Evolutionary conservation across 1,140 invertebrate species (phyloP), one percentile per base, ranked within the genome.

Genomic region (Chionoecetes opilio): DNA sequence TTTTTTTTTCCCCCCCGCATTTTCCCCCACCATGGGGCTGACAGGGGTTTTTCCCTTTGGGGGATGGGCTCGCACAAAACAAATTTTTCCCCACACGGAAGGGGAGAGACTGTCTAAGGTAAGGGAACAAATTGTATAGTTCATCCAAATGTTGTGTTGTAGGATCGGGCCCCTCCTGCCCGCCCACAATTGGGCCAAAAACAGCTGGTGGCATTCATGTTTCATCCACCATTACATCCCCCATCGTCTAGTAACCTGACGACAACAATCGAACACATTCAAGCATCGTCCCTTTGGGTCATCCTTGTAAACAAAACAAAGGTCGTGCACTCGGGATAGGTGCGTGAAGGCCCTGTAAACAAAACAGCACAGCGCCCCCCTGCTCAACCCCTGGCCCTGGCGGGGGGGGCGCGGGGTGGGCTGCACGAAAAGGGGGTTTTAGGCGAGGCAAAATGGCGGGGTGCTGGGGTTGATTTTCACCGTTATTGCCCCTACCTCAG

Each of bases 11-110:
- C 86, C 98, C 98, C 96, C 98, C 97, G 97, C 99, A 99, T 5
- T 97, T 97, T 29, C 96, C 96, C 96, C 99, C 99, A 29, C 99
- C 98, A 97, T 99, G 98, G 97, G 99, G 99, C 97, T 98, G 98
- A 97, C 99, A 99, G 93, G 98, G n/a, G n/a, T 98, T 26, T 98
- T 98, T 96, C 98, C 98, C 5, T 97, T 98, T n/a, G 98, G 98
- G 84, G 98, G 98, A 96, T 98, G 98, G 99, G 99, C 97, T 98
- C 98, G 87, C 98, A 98, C 85, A 99, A n/a, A n/a, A 97, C 93
- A 99, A 97, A n/a, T n/a, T 96, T 98, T 98, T 92, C 98, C 98
- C 97, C 99, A 99, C 63, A 99, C 99, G 93, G 98, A 99, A 99
- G 94, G 98, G 98, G 94, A 99, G 97, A 96, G 98, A 98, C 97